Conservation (phyloP, 2,113 vertebrate genomes). For the Passer montanus region DNA sequence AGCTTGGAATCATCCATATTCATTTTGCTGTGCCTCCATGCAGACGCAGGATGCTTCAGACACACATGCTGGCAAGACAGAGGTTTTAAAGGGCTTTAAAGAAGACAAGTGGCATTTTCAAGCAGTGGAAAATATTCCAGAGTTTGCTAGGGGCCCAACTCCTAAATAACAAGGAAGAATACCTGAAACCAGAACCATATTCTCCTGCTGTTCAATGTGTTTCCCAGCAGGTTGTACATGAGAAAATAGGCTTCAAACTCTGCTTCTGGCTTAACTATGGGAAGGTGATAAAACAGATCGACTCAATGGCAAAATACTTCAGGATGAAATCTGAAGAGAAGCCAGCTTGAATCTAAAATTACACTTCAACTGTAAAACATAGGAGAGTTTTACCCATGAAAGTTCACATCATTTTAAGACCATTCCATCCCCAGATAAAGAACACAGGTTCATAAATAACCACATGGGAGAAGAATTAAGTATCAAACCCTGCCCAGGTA, state of each 20-base stretch:
- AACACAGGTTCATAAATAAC: not conserved
- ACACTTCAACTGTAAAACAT: not conserved
- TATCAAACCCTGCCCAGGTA: not conserved
- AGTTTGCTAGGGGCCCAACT: rapidly evolving
- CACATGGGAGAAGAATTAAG: not conserved
- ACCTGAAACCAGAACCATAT: not conserved
- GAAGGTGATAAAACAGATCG: not conserved
- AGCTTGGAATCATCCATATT: not conserved
- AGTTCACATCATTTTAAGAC: not conserved
- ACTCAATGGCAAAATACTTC: not conserved
- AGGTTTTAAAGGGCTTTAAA: not conserved
- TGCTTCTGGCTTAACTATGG: not conserved
- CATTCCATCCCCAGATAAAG: not conserved
- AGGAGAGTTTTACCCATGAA: not conserved
- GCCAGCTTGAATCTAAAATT: not conserved
- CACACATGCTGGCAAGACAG: not conserved
- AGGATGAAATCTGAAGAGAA: not conserved
- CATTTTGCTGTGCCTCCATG: not conserved
- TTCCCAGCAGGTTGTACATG: not conserved
- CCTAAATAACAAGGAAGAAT: not conserved
- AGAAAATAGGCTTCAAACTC: not conserved
- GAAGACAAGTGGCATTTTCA: not conserved
- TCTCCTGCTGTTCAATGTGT: not conserved
- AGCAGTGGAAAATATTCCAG: not conserved
- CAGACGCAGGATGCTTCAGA: not conserved